These are phyloP conservation scores for Subacronicta megacephala DNA, from an alignment of 2,888 invertebrate genomes.

Conservation along the genomic window DNA sequence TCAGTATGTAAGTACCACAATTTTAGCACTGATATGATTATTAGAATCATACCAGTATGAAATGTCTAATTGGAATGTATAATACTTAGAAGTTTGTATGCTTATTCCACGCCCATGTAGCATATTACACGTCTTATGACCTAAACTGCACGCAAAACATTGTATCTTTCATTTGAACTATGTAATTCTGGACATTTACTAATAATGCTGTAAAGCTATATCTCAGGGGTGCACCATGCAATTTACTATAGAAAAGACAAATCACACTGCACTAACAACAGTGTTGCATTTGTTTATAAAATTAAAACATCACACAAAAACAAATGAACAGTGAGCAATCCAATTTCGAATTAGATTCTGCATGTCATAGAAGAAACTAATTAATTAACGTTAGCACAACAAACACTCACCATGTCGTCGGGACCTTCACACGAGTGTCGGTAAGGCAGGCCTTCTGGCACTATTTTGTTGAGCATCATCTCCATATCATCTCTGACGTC, in stretches of 20 bases:
- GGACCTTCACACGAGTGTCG: constrained; percentile 99
- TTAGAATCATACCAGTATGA: constrained; percentile 8
- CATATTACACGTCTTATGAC: constrained; percentile 1
- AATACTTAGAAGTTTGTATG: constrained; percentile 5
- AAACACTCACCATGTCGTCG: constrained; percentile 98
- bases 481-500: constrained; percentile 99
- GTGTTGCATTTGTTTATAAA: constrained; percentile 22
- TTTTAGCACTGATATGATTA: constrained; percentile 33
- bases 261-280: constrained; percentile 15
- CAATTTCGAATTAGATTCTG: constrained; percentile 23
- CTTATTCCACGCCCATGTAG: not conserved
- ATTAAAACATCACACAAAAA: constrained; percentile 17
- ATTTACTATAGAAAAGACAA: not conserved
- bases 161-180: not conserved
- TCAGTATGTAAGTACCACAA: constrained; percentile 20
- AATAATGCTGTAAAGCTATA: not conserved
- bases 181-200: too few species aligned
- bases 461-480: constrained; percentile 99
- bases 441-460: constrained; percentile 98
- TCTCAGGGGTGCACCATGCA: constrained; percentile 2
- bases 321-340: constrained; percentile 34
- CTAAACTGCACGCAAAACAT: constrained; percentile 12
- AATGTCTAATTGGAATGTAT: constrained; percentile 7
- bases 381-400: constrained; percentile 51
- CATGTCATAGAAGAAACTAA: constrained; percentile 17